Evolutionary conservation across 1,140 invertebrate species (phyloP).

Genomic region (Euschistus heros): DNA sequence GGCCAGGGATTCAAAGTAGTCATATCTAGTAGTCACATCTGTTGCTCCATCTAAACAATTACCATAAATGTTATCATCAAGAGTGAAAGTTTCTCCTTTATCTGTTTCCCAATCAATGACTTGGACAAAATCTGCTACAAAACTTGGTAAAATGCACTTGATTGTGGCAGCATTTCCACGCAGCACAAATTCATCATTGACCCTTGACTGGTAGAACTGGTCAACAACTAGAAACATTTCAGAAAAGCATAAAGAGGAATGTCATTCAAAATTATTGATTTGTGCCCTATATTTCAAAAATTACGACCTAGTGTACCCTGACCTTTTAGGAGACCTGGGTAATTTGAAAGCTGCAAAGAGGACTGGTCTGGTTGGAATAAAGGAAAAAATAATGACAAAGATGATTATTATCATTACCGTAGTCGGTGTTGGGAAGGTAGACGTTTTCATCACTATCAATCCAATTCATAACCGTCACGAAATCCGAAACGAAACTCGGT

Average conservation of each 20-base stretch:
- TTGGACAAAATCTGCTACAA: slow-evolving; percentile 78
- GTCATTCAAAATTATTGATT: background rate
- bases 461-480: slow-evolving; percentile 74
- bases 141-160: slow-evolving; percentile 77
- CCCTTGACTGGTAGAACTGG: slow-evolving; percentile 73
- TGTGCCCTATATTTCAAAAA: background rate
- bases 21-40: background rate
- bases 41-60: background rate
- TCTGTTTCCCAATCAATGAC: slow-evolving; percentile 74
- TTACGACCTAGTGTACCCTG: background rate
- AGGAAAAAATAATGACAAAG: too few species aligned
- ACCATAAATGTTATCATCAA: background rate
- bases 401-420: slow-evolving; percentile 14
- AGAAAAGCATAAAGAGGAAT: too few species aligned
- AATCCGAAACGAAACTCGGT: slow-evolving; percentile 76
- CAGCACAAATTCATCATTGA: slow-evolving; percentile 80
- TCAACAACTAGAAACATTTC: slow-evolving; percentile 56
- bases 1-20: background rate
- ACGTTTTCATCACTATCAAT: slow-evolving; percentile 32
- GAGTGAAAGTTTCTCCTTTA: slow-evolving; percentile 39
- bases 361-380: too few species aligned
- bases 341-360: too few species aligned
- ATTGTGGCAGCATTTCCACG: slow-evolving; percentile 74
- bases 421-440: slow-evolving; percentile 16
- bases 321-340: too few species aligned